These are phyloP conservation scores for Phoebastria nigripes DNA, from an alignment of 2,797 vertebrate genomes.

Conservation along the genomic window DNA sequence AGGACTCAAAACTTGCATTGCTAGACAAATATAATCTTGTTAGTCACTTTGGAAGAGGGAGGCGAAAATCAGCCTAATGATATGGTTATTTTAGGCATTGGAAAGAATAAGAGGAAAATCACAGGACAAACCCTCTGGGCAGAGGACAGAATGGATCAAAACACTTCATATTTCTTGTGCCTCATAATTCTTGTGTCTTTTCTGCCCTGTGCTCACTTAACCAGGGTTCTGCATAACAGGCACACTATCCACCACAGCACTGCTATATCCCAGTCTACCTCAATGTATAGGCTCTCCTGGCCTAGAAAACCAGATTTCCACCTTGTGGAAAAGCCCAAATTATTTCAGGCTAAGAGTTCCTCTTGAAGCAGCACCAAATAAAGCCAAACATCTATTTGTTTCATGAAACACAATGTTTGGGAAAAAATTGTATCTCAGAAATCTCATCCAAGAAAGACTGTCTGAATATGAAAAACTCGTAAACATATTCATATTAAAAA, in stretches of 20 bases:
- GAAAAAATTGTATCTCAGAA: neutral
- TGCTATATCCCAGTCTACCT: neutral
- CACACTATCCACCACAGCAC: neutral
- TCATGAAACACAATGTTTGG: neutral
- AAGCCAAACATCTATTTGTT: neutral
- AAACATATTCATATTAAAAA: neutral
- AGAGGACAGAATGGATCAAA: neutral
- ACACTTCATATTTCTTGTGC: neutral
- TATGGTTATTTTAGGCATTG: neutral
- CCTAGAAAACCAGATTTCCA: neutral
- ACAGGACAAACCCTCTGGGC: neutral
- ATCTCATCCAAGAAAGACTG: neutral
- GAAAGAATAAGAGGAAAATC: neutral
- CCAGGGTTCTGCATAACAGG: neutral
- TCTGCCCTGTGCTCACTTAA: neutral
- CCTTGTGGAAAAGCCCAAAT: neutral
- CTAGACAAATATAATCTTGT: neutral
- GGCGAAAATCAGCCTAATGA: neutral
- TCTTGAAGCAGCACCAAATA: neutral
- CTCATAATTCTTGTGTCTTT: neutral
- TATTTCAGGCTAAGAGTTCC: neutral
- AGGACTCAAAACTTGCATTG: neutral
- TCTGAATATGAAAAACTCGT: neutral
- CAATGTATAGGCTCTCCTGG: neutral
- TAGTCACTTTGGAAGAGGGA: neutral